Base-by-base conservation (phyloP, 1,140 invertebrate genomes). In the Odontomachus brunneus region DNA sequence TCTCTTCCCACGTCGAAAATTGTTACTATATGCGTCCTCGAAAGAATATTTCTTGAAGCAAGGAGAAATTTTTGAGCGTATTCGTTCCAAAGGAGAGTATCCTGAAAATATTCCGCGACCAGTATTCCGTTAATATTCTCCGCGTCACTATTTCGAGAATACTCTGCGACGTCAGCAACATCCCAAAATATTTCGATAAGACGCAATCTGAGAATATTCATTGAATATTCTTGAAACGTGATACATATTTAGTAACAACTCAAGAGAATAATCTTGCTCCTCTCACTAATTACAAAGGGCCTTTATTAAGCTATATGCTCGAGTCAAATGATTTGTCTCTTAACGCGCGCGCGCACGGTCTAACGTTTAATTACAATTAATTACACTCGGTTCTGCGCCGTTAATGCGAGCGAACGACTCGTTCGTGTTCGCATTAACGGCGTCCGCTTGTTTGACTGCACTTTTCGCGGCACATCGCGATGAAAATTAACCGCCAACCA, bases 391-490 rank as follows among this genome's bases (percentile, higher is more conserved):
- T 22, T 22, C 22, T 29, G 19, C 51, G 75, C 33, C 33, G 14
- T 69, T 44, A 24, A 55, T 38, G 22, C 4, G 12, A 49, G 24
- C 62, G n/a, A 78, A 66, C 22, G 62, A 12, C 15, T 19, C 38
- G 12, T 75, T 65, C 38, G 48, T 15, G 48, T 76, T 33, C n/a
- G n/a, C n/a, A n/a, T n/a, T n/a, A n/a, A n/a, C n/a, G n/a, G n/a
- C n/a, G n/a, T n/a, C 53, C n/a, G 49, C 17, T 38, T 33, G 48
- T 14, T 66, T 11, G 26, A 12, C 19, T 4, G 17, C 14, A 66
- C 12, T 92, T 90, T 89, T 82, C 85, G 83, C 82, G 80, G 84
- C 84, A 78, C 83, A 88, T 74, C 48, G 49, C 82, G 69, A 73
- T 75, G 74, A 75, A 63, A 67, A 60, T 51, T 62, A 73, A 86